Evolutionary conservation across 2,113 vertebrate species (phyloP).

Genomic region (Rhinolophus ferrumequinum): DNA sequence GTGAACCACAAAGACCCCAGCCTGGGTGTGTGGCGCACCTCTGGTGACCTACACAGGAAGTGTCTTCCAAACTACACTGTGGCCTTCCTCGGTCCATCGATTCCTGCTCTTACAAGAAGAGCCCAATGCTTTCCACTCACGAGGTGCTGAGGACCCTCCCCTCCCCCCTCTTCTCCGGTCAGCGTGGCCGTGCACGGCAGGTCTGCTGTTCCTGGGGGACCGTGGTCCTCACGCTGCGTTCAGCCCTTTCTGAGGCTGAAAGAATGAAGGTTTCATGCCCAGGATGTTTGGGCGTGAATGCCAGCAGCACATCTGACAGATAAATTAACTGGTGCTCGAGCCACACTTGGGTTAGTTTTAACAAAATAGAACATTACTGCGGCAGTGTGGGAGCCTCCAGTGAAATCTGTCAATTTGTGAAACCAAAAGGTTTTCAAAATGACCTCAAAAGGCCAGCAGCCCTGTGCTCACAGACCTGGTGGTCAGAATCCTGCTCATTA

Average conservation of each 20-base stretch:
- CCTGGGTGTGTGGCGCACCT: accelerated
- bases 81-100: no score
- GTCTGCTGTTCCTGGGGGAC: no score
- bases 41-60: accelerated
- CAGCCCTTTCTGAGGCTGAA: neutral
- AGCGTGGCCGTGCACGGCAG: accelerated
- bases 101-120: neutral
- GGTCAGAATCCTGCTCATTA: neutral
- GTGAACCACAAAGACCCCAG: neutral
- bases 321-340: neutral
- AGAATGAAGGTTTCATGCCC: neutral
- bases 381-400: neutral
- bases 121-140: neutral
- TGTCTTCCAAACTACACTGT: neutral
- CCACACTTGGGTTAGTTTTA: neutral
- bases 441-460: neutral
- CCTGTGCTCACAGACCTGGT: neutral
- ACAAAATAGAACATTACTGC: neutral
- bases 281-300: accelerated
- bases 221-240: neutral
- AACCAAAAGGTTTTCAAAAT: neutral
- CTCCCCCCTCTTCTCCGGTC: no score
- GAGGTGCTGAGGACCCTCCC: neutral
- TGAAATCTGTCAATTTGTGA: neutral
- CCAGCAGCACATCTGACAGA: accelerated